Conservation (phyloP, 2,113 vertebrate species). For the Bungarus multicinctus region DNA sequence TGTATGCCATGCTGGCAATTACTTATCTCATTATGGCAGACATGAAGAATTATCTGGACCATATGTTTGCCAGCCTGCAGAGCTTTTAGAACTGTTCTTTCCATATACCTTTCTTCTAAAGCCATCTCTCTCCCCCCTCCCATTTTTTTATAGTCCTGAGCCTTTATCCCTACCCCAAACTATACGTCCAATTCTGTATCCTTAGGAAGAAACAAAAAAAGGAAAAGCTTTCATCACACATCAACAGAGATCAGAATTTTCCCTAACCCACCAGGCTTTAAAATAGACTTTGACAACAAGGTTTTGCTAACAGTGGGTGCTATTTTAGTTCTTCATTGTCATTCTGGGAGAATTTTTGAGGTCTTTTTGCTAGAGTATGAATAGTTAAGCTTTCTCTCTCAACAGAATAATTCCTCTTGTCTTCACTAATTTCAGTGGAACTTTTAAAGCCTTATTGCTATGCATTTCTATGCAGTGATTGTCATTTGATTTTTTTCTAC, state of each 20-base stretch:
- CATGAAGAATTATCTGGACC: neutral
- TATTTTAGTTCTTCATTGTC: neutral
- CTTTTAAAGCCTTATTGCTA: neutral
- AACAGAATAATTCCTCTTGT: neutral
- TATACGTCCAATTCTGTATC: neutral
- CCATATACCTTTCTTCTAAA: neutral
- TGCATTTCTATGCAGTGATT: neutral
- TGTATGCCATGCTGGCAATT: neutral
- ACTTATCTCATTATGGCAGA: neutral
- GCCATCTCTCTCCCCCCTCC: neutral
- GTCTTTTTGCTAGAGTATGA: neutral
- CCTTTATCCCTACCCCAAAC: neutral
- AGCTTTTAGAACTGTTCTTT: neutral
- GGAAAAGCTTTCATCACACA: neutral
- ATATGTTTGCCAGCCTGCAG: neutral
- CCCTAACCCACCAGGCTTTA: neutral
- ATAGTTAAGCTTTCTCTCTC: neutral
- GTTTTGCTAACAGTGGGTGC: neutral
- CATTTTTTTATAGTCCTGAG: neutral
- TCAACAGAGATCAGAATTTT: neutral
- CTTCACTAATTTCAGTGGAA: neutral
- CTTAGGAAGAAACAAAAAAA: neutral
- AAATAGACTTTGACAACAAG: neutral
- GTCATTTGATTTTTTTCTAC: neutral
- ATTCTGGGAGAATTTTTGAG: neutral